These are phyloP conservation scores for Pachycephala philippinensis DNA, from an alignment of 2,113 vertebrate genomes.

Conservation along the genomic window DNA sequence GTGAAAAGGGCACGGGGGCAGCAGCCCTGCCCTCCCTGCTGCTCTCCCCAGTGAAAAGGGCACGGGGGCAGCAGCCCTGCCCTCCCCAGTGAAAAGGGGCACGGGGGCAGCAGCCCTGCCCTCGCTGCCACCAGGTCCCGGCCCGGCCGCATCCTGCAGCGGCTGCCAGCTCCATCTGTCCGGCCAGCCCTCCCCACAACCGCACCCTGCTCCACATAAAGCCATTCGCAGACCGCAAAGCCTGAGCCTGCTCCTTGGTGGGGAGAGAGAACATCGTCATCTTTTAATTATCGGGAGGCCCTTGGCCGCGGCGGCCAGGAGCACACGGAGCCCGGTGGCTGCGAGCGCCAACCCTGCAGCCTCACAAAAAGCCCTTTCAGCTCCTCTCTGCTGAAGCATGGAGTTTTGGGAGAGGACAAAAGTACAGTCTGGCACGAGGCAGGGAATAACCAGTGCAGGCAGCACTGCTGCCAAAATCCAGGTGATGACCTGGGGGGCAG, in stretches of 20 bases:
- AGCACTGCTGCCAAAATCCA: not conserved
- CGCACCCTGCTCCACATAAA: conserved; percentile 43
- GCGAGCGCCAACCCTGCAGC: not conserved
- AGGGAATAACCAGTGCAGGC: not conserved
- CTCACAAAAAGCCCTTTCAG: conserved; percentile 35
- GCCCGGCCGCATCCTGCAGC: not conserved
- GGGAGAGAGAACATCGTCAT: conserved; percentile 29
- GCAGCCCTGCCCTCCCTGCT: too few species aligned
- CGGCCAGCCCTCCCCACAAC: not conserved
- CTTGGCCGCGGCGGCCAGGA: not conserved
- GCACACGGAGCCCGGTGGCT: not conserved
- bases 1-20: too few species aligned
- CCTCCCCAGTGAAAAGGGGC: rapidly evolving
- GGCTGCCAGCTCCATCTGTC: not conserved
- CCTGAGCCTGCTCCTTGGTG: conserved; percentile 1
- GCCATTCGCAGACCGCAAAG: conserved; percentile 14
- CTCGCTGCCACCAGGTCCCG: not conserved
- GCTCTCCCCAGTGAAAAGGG: too few species aligned
- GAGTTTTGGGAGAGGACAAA: not conserved
- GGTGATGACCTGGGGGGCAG: not conserved
- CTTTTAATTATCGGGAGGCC: conserved; percentile 49
- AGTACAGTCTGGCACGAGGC: not conserved
- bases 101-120: not conserved
- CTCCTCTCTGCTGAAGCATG: not conserved
- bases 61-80: too few species aligned